phyloP scores from a whole-genome alignment of 2,888 invertebrate genomes.

The Parelbella ahira region DNA sequence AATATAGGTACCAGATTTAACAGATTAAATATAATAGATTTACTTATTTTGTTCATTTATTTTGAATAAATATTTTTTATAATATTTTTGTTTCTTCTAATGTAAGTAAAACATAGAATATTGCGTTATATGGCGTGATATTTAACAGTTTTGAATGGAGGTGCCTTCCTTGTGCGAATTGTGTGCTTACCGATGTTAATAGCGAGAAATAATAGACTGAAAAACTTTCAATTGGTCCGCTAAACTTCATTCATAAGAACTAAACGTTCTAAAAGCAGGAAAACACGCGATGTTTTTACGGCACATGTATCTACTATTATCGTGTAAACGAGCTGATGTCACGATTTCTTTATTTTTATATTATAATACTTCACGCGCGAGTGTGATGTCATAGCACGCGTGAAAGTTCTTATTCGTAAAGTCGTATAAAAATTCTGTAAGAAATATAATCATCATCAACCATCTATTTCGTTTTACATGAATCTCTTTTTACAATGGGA shows the following conservation, averaged over 20 bases:
- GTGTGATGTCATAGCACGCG: too few relatives aligned
- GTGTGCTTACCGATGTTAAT: slow-evolving; percentile 5
- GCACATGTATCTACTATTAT: background rate
- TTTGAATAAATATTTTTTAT: too few relatives aligned
- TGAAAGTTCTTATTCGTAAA: too few relatives aligned
- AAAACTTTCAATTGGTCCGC: slow-evolving; percentile 24
- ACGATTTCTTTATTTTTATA: too few relatives aligned
- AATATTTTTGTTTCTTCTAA: background rate
- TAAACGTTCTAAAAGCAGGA: slow-evolving; percentile 7
- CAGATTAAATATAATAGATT: too few relatives aligned
- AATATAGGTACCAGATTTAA: too few relatives aligned
- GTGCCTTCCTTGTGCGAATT: slow-evolving; percentile 14
- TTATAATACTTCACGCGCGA: too few relatives aligned
- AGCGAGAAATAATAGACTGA: slow-evolving; percentile 3
- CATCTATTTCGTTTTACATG: too few relatives aligned
- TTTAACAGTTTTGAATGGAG: slow-evolving; percentile 6
- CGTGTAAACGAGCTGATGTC: background rate
- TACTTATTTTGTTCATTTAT: too few relatives aligned
- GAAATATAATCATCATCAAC: too few relatives aligned
- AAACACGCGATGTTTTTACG: slow-evolving; percentile 5
- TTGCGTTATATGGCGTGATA: slow-evolving; percentile 15
- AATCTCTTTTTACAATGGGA: too few relatives aligned
- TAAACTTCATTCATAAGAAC: slow-evolving; percentile 15
- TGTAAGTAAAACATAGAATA: slow-evolving; percentile 4
- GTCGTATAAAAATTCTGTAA: too few relatives aligned